Evolutionary conservation across 2,888 invertebrate species (phyloP).

Genomic region (Pammene aurita): DNA sequence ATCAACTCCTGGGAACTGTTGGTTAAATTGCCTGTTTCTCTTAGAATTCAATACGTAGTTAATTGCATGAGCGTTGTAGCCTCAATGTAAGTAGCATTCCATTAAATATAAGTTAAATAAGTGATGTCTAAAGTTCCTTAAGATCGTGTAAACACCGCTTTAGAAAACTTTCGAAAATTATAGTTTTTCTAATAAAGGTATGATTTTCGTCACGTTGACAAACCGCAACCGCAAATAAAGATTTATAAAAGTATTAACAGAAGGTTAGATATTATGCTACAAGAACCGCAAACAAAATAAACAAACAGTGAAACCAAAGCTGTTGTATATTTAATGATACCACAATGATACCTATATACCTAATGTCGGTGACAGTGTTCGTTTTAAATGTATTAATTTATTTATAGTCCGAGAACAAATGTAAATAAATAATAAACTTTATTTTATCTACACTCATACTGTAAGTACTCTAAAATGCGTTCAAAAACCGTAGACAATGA

Average conservation of each 20-base stretch:
- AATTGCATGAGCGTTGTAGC: background rate
- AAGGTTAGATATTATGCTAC: background rate
- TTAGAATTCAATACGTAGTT: background rate
- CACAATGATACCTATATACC: no score
- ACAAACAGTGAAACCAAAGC: no score
- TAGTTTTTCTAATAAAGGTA: constrained; percentile 5
- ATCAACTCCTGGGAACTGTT: background rate
- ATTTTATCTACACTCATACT: no score
- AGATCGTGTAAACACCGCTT: no score
- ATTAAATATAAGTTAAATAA: no score
- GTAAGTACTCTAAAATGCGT: no score
- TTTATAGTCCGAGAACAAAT: background rate
- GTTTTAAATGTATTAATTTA: background rate
- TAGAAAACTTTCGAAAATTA: no score
- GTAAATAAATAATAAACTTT: no score
- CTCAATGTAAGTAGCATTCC: background rate
- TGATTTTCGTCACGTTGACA: constrained; percentile 11
- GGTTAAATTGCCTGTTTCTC: background rate
- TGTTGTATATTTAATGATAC: no score
- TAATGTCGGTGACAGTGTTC: background rate
- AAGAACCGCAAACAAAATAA: background rate
- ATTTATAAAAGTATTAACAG: background rate
- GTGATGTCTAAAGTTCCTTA: no score
- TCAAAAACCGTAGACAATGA: no score
- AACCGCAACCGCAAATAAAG: constrained; percentile 10